A percentile compares a stretch with the other conserved stretches of the same genome.
Conservation (phyloP, 2,797 vertebrate species). For the Characodon lateralis region DNA sequence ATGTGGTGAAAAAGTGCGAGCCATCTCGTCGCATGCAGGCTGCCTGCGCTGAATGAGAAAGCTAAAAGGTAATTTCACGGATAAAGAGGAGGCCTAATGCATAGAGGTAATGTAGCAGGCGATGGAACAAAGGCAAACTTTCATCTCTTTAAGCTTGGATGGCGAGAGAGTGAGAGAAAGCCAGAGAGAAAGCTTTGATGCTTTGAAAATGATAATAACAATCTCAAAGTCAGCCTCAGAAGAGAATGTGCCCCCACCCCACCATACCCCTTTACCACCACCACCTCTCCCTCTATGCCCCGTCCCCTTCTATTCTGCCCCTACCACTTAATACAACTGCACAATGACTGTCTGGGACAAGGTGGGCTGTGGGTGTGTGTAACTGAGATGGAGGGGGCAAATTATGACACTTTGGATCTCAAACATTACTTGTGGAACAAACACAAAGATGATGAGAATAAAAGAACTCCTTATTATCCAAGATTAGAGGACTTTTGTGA, state of each 20-base stretch:
- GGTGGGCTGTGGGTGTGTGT: conserved; percentile 61
- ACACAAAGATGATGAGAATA: conserved; percentile 76
- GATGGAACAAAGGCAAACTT: conserved; percentile 90
- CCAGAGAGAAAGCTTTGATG: conserved; percentile 85
- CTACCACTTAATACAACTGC: conserved; percentile 84
- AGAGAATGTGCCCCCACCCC: conserved; percentile 77
- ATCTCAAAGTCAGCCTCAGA: conserved; percentile 83
- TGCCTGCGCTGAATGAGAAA: conserved; percentile 87
- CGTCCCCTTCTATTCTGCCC: conserved; percentile 71
- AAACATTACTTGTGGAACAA: conserved; percentile 81
- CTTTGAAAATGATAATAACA: conserved; percentile 91
- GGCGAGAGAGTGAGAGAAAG: conserved; percentile 83
- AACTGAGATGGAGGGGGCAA: conserved; percentile 29
- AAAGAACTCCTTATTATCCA: conserved; percentile 75
- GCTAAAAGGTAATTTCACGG: conserved; percentile 91
- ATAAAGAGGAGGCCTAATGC: conserved; percentile 89
- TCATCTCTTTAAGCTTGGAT: conserved; percentile 90
- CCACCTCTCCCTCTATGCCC: conserved; percentile 64
- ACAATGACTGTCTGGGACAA: conserved; percentile 79
- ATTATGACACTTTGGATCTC: conserved; percentile 68
- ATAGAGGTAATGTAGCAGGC: conserved; percentile 87
- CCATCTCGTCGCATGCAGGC: conserved; percentile 84
- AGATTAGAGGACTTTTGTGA: conserved; percentile 77
- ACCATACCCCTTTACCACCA: conserved; percentile 2
- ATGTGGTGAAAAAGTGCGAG: conserved; percentile 83